Percentiles rank a stretch among this genome's conserved stretches.
phyloP scores from a whole-genome alignment of 2,888 invertebrate genomes.

The Cosmorhoe ocellata region DNA sequence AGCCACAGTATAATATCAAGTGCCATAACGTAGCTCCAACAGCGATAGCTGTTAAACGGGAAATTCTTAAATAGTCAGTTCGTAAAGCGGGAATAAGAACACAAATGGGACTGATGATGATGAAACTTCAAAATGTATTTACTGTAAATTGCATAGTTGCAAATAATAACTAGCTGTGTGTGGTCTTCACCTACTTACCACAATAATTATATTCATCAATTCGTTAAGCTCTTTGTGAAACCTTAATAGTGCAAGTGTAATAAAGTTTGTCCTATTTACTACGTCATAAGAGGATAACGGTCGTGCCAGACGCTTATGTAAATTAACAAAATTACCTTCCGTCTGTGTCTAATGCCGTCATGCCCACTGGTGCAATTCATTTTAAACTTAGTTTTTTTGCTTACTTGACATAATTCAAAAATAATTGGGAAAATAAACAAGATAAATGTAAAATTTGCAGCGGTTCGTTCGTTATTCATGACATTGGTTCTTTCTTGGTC shows the following conservation, averaged over 20 bases:
- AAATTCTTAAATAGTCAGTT: neutral
- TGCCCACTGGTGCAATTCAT: conserved; percentile 40
- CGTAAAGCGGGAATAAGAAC: too few species aligned
- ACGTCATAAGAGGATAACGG: conserved; percentile 24
- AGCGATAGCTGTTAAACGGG: neutral
- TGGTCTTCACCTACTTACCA: conserved; percentile 17
- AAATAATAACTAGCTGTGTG: conserved; percentile 1
- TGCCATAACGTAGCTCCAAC: too few species aligned
- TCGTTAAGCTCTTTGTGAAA: conserved; percentile 9
- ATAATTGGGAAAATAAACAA: conserved; percentile 18
- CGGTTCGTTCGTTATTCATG: too few species aligned
- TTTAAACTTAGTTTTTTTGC: conserved; percentile 6
- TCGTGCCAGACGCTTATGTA: conserved; percentile 17
- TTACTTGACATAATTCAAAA: conserved; percentile 18
- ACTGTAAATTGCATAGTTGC: conserved; percentile 12
- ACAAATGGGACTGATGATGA: neutral
- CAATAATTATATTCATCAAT: conserved; percentile 16
- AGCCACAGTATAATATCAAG: too few species aligned
- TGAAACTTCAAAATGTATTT: conserved; percentile 16
- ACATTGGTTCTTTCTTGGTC: too few species aligned
- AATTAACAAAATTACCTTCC: conserved; percentile 32
- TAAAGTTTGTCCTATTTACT: conserved; percentile 21
- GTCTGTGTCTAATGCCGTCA: conserved; percentile 36
- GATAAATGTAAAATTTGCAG: neutral
- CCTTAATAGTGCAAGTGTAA: conserved; percentile 15